phyloP scores from a whole-genome alignment of 2,797 vertebrate species.

The Chelon auratus region DNA sequence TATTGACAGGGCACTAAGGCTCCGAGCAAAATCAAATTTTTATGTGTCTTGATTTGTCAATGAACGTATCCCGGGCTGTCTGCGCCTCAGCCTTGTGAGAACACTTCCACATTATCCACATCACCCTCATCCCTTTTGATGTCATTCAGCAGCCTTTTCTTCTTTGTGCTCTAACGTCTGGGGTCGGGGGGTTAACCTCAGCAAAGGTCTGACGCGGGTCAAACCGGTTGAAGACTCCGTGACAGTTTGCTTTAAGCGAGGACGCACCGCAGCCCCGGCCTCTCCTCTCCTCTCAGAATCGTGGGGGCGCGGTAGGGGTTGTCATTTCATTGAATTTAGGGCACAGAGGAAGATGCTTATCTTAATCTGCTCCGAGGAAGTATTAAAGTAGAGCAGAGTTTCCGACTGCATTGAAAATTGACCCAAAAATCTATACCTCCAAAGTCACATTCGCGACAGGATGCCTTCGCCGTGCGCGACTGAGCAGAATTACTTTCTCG shows the following conservation, averaged over 20 bases:
- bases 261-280: constrained; percentile 41
- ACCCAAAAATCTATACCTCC: constrained; percentile 74
- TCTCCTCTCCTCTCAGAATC: constrained; percentile 48
- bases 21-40: constrained; percentile 48
- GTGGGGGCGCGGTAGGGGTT: constrained; percentile 44
- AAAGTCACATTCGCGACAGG: constrained; percentile 73
- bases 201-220: constrained; percentile 60
- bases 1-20: constrained; percentile 42
- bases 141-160: constrained; percentile 36
- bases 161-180: constrained; percentile 39
- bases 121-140: constrained; percentile 42
- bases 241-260: constrained; percentile 44
- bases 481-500: constrained; percentile 54
- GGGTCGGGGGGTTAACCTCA: constrained; percentile 51
- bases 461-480: constrained; percentile 63
- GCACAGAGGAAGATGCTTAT: constrained; percentile 75
- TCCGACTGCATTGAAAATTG: constrained; percentile 69
- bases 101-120: constrained; percentile 49
- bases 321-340: constrained; percentile 73
- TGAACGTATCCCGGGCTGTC: constrained; percentile 34
- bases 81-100: constrained; percentile 33
- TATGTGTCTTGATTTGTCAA: constrained; percentile 37
- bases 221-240: constrained; percentile 50
- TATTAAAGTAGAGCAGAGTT: constrained; percentile 70
- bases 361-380: constrained; percentile 73